These are phyloP conservation scores for Procapra przewalskii DNA, from an alignment of 2,113 vertebrate genomes.

Conservation along the genomic window DNA sequence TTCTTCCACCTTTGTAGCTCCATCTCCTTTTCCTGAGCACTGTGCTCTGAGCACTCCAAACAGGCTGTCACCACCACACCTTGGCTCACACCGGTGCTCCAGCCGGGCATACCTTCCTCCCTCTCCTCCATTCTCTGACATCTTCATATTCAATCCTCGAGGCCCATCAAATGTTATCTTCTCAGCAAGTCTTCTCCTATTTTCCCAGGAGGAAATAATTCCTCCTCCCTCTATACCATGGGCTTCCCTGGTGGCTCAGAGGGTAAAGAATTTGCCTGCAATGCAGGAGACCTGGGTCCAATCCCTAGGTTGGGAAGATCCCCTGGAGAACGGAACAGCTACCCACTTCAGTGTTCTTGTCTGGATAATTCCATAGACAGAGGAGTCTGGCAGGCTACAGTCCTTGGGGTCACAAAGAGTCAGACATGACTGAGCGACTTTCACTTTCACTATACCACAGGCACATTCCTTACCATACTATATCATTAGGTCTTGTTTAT, in stretches of 20 bases:
- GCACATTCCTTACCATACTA: not conserved
- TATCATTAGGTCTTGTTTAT: not conserved
- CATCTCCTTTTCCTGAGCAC: not conserved
- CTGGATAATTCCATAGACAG: not conserved
- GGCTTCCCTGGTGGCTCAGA: not conserved
- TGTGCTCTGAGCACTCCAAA: not conserved
- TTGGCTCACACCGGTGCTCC: not conserved
- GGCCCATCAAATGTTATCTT: not conserved
- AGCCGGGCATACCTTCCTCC: accelerated
- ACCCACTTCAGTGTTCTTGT: not conserved
- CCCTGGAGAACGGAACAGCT: not conserved
- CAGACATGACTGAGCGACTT: not conserved
- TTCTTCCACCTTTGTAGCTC: too few relatives aligned
- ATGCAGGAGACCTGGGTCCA: not conserved
- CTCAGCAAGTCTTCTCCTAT: not conserved
- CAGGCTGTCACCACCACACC: not conserved
- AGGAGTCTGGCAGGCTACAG: not conserved
- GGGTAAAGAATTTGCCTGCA: not conserved
- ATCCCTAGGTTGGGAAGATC: not conserved
- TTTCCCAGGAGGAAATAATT: not conserved
- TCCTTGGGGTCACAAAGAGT: not conserved
- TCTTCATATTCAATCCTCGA: not conserved
- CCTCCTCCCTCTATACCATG: not conserved
- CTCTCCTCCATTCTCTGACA: not conserved
- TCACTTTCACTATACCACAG: not conserved